Conservation (phyloP, 2,113 vertebrate species). For the Caranx ignobilis region DNA sequence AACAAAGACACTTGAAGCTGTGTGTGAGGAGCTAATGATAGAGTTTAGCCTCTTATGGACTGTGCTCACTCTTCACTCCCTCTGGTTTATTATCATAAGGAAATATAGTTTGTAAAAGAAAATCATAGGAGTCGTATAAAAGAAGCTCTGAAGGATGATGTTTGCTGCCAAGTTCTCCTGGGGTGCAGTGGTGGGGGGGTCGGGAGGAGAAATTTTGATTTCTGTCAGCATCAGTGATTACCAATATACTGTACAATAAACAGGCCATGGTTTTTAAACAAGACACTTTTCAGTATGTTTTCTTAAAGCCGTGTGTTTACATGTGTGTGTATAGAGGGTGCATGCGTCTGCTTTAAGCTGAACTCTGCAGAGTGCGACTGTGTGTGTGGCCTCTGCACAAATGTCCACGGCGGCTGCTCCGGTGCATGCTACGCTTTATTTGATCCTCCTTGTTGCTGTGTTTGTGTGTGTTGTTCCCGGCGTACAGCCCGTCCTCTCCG, state of each 20-base stretch:
- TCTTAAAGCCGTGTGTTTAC: not conserved
- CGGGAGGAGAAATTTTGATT: constrained; percentile 21
- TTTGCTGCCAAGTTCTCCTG: constrained; percentile 50
- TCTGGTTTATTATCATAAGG: constrained; percentile 4
- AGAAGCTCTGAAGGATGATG: constrained; percentile 21
- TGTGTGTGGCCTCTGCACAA: constrained; percentile 2
- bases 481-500: constrained; percentile 54
- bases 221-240: constrained; percentile 62
- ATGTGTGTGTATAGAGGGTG: not conserved
- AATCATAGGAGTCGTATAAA: constrained; percentile 5
- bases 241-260: constrained; percentile 77
- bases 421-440: constrained; percentile 46
- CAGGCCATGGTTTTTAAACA: constrained; percentile 36
- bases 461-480: constrained; percentile 75
- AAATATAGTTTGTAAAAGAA: constrained; percentile 12
- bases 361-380: not conserved
- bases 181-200: constrained; percentile 7
- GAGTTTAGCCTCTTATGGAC: not conserved
- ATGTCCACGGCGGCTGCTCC: constrained; percentile 19
- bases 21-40: not conserved
- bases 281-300: not conserved
- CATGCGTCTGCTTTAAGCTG: not conserved
- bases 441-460: constrained; percentile 77
- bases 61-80: not conserved
- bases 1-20: constrained; percentile 33